A percentile compares a stretch with the other conserved stretches of the same genome.
Evolutionary conservation across 2,797 vertebrate genomes (phyloP).

Genomic region (Argyrosomus regius): DNA sequence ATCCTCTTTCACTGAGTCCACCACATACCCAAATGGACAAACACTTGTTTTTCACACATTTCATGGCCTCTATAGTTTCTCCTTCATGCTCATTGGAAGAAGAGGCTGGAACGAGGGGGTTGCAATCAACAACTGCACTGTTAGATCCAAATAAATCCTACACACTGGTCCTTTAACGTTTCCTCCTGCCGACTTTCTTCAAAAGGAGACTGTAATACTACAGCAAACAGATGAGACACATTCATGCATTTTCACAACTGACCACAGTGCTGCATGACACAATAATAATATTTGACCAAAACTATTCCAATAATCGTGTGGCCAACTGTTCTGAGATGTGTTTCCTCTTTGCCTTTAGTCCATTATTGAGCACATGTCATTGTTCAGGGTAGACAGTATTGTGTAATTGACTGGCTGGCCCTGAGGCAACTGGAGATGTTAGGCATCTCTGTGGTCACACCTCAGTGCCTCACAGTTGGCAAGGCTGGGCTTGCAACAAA

Average conservation of each 20-base stretch:
- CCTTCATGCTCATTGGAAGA: no score
- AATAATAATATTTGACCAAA: constrained; percentile 42
- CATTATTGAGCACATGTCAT: constrained; percentile 76
- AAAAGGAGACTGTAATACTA: no score
- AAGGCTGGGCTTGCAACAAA: constrained; percentile 82
- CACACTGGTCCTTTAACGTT: no score
- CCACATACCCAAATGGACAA: no score
- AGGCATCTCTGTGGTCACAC: constrained; percentile 80
- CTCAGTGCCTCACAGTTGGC: constrained; percentile 84
- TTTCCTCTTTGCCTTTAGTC: constrained; percentile 65
- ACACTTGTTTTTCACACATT: no score
- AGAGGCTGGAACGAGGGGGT: no score
- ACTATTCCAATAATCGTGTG: constrained; percentile 29
- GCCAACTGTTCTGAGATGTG: constrained; percentile 38
- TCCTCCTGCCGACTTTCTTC: neutral
- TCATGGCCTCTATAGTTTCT: no score
- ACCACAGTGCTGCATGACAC: constrained; percentile 11
- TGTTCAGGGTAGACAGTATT: constrained; percentile 77
- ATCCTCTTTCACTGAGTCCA: no score
- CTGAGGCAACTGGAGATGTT: constrained; percentile 82
- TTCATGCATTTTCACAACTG: constrained; percentile 21
- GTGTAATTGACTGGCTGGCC: constrained; percentile 84
- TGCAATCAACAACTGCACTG: no score
- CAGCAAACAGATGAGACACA: neutral
- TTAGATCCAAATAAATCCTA: no score